These are phyloP conservation scores for Plusia festucae DNA, from an alignment of 2,888 invertebrate genomes.

Conservation along the genomic window DNA sequence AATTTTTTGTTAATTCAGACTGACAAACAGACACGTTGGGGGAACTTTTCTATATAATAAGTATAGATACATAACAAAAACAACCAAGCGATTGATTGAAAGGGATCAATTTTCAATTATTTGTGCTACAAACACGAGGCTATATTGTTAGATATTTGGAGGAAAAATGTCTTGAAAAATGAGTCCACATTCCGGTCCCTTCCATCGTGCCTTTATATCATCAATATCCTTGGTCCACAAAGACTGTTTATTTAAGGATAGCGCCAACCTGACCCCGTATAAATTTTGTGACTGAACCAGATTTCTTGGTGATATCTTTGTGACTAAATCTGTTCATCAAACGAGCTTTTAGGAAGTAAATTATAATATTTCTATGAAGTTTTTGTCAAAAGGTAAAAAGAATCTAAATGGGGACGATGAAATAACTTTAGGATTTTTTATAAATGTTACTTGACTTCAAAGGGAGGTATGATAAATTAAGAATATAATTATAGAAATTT, in stretches of 20 bases:
- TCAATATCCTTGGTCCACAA: conserved; percentile 58
- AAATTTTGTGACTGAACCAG: conserved; percentile 30
- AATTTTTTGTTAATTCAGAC: no score
- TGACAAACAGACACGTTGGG: no score
- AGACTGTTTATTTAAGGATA: conserved; percentile 45
- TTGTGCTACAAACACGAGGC: conserved; percentile 52
- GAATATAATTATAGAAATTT: no score
- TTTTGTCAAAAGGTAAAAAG: not conserved
- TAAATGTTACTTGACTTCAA: no score
- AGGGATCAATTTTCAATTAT: conserved; percentile 63
- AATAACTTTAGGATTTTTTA: not conserved
- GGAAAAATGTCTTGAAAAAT: conserved; percentile 63
- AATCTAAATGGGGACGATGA: not conserved
- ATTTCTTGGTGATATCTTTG: conserved; percentile 1
- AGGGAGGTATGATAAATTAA: no score
- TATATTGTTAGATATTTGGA: conserved; percentile 59
- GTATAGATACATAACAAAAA: conserved; percentile 48
- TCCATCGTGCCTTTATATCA: conserved; percentile 56
- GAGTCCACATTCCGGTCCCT: conserved; percentile 60
- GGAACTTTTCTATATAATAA: no score
- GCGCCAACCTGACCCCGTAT: conserved; percentile 21
- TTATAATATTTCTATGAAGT: not conserved
- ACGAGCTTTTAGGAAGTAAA: not conserved
- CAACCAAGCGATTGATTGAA: conserved; percentile 54
- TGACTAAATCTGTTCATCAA: not conserved